Percentiles rank a stretch among this genome's conserved stretches.
These are phyloP conservation scores for Platichthys stellatus DNA, from an alignment of 2,113 vertebrate genomes.

Conservation along the genomic window DNA sequence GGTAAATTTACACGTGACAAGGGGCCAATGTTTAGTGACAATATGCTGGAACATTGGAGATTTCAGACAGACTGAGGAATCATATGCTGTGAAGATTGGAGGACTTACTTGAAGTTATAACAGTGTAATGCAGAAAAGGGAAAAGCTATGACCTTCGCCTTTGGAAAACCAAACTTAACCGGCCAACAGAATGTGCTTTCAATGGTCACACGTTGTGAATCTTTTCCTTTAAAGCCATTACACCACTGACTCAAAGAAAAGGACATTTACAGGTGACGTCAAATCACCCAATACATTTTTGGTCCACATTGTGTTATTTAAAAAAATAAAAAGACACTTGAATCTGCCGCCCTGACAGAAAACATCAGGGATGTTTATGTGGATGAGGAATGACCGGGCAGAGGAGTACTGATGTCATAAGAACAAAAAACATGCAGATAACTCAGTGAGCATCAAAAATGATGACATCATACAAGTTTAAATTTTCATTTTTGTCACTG, in stretches of 20 bases:
- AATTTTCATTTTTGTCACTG: conserved; percentile 70
- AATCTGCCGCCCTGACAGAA: conserved; percentile 33
- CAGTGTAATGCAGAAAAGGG: conserved; percentile 35
- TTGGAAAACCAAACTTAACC: conserved; percentile 23
- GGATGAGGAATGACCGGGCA: conserved; percentile 38
- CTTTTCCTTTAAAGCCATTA: conserved; percentile 23
- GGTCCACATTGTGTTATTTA: conserved; percentile 69
- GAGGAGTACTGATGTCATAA: conserved; percentile 23
- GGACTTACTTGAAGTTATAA: neutral
- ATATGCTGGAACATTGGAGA: neutral
- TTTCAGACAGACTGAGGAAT: conserved; percentile 8
- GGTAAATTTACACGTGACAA: neutral
- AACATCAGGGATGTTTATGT: neutral
- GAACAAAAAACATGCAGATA: conserved; percentile 46
- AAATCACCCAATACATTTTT: conserved; percentile 63
- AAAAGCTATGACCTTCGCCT: conserved; percentile 22
- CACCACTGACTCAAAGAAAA: conserved; percentile 38
- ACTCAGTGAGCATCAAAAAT: conserved; percentile 64
- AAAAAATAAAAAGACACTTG: conserved; percentile 48
- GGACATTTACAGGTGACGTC: conserved; percentile 37
- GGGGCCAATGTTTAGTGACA: neutral
- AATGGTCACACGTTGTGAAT: conserved; percentile 11
- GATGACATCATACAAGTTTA: conserved; percentile 75
- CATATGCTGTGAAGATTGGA: neutral
- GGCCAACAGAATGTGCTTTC: conserved; percentile 51